Base-by-base conservation (phyloP, 2,113 vertebrate species). In the Panthera uncia region DNA sequence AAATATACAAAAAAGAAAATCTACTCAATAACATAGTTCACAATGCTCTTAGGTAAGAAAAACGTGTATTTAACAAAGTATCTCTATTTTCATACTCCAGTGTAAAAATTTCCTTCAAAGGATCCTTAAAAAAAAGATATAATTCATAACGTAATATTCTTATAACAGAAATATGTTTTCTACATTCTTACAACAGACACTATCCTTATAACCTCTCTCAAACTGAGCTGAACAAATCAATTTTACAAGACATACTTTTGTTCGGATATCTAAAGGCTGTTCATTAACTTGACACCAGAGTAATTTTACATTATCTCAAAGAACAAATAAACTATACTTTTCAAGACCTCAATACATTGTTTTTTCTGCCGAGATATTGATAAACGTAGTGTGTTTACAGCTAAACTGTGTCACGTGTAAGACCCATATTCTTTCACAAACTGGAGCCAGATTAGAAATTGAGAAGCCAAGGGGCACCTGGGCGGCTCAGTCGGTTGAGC, bases 181-280 rank as follows among this genome's bases (percentile, higher is more conserved):
- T 71, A 83, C 14, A 80, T 13, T 27, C 45, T 93, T 74, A 95
- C 5, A 93, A 79, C 14, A 85, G 33, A 73, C 25, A 95, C 29
- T 57, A 33, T 38, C 87, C 74, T 74, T 61, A 82, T 16, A 89
- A 76, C 1, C 7, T 52, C 18, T 21, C 15, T 91, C 52, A 91
- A 96, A 93, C 3, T 52, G 94, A 80, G n/a, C 31, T 89, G 45
- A 69, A 93, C 50, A 91, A 81, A 94, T 36, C 50, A 73, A 33
- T 29, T 81, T 36, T 87, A 78, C 18, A 63, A 57, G 7, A 16
- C 23, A 61, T 68, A 36, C 33, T 73, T 89, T 57, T 87, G 4
- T 92, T 25, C 8, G 36, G 31, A 18, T 45, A 55, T 57, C 1
- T 36, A 38, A 76, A 48, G 19, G 71, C 33, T 91, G n/a, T 36